A percentile compares a stretch with the other conserved stretches of the same genome.
Conservation (phyloP, 2,888 invertebrate genomes). For the Crossocerus cetratus region DNA sequence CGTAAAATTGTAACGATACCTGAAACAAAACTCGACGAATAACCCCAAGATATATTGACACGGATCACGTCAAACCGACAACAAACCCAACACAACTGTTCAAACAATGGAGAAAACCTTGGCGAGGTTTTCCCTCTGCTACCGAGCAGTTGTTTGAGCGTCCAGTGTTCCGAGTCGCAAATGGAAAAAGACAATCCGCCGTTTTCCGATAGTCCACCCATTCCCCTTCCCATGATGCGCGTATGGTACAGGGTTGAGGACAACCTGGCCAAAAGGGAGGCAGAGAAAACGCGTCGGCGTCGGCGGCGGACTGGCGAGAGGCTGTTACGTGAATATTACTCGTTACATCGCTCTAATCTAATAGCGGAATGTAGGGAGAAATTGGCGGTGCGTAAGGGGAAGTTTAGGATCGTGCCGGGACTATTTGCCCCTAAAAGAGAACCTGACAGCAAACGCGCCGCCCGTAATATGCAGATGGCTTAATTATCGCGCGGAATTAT, state of each 20-base stretch:
- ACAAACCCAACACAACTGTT: no score
- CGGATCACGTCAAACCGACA: no score
- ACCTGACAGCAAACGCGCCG: constrained; percentile 42
- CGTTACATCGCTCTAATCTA: constrained; percentile 61
- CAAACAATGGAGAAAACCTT: no score
- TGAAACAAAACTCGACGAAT: no score
- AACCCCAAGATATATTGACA: no score
- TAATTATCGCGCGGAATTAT: constrained; percentile 68
- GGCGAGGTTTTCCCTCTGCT: constrained; percentile 17
- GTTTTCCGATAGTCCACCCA: constrained; percentile 37
- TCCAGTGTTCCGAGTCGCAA: constrained; percentile 10
- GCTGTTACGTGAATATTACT: constrained; percentile 59
- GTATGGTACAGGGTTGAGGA: neutral
- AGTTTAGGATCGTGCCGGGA: constrained; percentile 53
- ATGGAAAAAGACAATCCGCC: constrained; percentile 9
- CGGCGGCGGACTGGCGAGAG: constrained; percentile 25
- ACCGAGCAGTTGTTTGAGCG: constrained; percentile 39
- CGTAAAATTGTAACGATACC: no score
- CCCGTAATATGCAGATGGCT: constrained; percentile 66
- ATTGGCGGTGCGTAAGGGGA: constrained; percentile 46
- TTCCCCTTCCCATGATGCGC: constrained; percentile 21
- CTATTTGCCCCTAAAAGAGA: constrained; percentile 62
- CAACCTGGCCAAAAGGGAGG: constrained; percentile 14
- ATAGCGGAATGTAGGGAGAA: constrained; percentile 49
- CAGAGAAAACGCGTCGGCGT: constrained; percentile 9